phyloP scores from a whole-genome alignment of 1,140 invertebrate species.

The Chrysomallon squamiferum region DNA sequence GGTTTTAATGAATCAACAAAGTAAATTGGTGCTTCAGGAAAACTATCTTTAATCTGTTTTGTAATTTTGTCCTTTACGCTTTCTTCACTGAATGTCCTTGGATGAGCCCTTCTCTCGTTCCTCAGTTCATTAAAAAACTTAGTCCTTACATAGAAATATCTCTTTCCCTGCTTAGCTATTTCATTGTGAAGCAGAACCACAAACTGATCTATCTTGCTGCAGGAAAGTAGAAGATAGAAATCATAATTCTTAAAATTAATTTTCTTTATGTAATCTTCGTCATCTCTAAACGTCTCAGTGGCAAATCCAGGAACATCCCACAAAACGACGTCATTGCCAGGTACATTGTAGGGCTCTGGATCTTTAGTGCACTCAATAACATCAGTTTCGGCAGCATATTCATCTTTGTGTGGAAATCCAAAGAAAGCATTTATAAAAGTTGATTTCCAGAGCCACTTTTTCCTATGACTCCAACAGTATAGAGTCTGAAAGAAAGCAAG shows the following conservation, averaged over 20 bases:
- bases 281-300: neutral
- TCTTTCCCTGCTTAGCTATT: neutral
- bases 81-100: slow-evolving; percentile 3
- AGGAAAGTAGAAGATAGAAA: neutral
- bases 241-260: neutral
- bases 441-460: neutral
- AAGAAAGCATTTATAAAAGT: slow-evolving; percentile 3
- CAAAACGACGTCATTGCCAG: neutral
- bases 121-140: neutral
- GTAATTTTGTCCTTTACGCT: neutral
- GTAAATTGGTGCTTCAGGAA: neutral
- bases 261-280: neutral
- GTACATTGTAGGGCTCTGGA: neutral
- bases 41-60: neutral
- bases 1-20: neutral
- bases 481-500: too few species aligned
- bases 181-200: neutral
- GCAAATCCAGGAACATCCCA: slow-evolving; percentile 8
- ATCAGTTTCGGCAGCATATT: neutral
- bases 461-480: neutral
- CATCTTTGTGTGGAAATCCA: neutral
- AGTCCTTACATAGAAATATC: slow-evolving; percentile 1
- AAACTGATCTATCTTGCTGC: neutral
- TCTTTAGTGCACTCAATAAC: neutral
- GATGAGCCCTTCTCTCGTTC: slow-evolving; percentile 3